Evolutionary conservation across 2,888 invertebrate species (phyloP), one percentile per base, ranked within the genome.

Genomic region (Abscondita cerata): DNA sequence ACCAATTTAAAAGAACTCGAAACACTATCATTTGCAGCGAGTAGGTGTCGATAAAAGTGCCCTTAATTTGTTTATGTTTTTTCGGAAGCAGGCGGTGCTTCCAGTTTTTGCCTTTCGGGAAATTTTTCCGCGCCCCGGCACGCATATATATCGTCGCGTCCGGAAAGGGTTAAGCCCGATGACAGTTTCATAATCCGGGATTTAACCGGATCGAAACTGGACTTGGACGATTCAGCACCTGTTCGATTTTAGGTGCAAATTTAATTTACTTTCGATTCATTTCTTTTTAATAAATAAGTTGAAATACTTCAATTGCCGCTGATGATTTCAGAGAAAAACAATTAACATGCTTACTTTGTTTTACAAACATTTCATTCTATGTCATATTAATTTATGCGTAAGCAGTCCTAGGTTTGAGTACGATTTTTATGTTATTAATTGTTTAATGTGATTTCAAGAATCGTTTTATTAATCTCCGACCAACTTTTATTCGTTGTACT

Each of bases 101-200:
- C 46, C 9, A n/a, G 8, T 20, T 19, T 46, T 19, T 11, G 8
- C 4, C 19, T 46, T 46, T 20, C 19, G 19, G 8, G 9, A 4
- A 8, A n/a, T 16, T 16, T 8, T 60, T 38, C 12, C 12, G 36
- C 36, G 16, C 15, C 16, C 41, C 41, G 13, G 41, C 12, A 15
- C 16, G 38, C 52, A 53, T 62, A 62, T 62, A 62, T 62, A 53
- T 25, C 40, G 40, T 46, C 33, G 20, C 20, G 33, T n/a, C 25
- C 51, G 53, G 56, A 54, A 47, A 51, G 65, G 63, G 60, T 66
- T 63, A 64, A 68, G 52, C 58, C 58, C 68, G 68, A 65, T 59
- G 68, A 68, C 68, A 68, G 67, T 62, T 63, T 61, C 56, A 56
- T 68, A 68, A 68, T 65, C 68, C 62, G 31, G 65, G 58, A 65